These are phyloP conservation scores for Rugalucina vietnamica DNA, from an alignment of 2,888 invertebrate species.

Conservation along the genomic window DNA sequence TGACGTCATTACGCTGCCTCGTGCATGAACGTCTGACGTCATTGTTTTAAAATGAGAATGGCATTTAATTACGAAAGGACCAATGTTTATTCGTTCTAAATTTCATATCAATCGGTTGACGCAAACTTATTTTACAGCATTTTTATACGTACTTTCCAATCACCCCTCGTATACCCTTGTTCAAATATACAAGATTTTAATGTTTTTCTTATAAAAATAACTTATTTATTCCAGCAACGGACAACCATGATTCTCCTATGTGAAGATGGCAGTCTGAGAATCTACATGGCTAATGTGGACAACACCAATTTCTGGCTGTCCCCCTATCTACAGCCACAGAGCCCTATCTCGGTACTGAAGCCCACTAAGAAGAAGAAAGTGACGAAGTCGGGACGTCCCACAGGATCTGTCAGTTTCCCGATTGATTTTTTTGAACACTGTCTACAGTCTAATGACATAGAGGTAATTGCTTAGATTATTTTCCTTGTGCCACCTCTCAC, in stretches of 20 bases:
- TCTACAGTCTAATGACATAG: slow-evolving; percentile 94
- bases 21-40: too few species aligned
- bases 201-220: too few species aligned
- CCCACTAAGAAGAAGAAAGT: slow-evolving; percentile 87
- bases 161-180: too few species aligned
- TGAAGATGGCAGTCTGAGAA: slow-evolving; percentile 97
- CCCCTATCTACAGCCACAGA: slow-evolving; percentile 87
- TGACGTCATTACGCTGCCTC: too few species aligned
- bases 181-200: too few species aligned
- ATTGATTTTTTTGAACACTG: slow-evolving; percentile 99
- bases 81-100: too few species aligned
- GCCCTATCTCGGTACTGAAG: slow-evolving; percentile 83
- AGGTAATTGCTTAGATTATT: too few species aligned
- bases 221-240: slow-evolving; percentile 85
- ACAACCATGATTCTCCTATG: slow-evolving; percentile 96
- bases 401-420: slow-evolving; percentile 91
- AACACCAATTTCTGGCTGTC: slow-evolving; percentile 85
- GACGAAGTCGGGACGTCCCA: slow-evolving; percentile 84
- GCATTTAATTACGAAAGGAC: too few species aligned
- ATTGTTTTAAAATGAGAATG: too few species aligned
- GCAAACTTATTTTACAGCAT: too few species aligned
- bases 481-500: background rate
- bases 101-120: too few species aligned
- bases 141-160: too few species aligned
- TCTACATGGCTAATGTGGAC: slow-evolving; percentile 94